Base-by-base conservation (phyloP, 2,888 invertebrate genomes). In the Agonopterix heracliana region DNA sequence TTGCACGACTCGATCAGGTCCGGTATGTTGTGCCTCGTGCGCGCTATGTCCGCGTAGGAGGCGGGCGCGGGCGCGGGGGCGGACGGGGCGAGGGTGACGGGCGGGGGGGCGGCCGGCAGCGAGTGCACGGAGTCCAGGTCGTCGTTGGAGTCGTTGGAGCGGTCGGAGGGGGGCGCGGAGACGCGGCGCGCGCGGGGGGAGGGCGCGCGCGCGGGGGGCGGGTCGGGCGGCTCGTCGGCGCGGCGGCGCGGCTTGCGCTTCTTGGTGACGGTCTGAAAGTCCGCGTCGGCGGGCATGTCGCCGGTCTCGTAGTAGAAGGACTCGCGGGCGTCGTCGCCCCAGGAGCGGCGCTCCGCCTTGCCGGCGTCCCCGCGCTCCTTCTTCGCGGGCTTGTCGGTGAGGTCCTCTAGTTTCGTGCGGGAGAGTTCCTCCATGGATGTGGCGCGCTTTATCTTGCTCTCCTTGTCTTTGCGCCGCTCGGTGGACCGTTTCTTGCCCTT, bases 71-170 rank as follows among this genome's bases (percentile, higher is more conserved):
- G 93, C 92, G 66, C 93, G 93, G n/a, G 93, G 5, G 3, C 26
- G 0, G 26, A 5, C 26, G 26, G 5, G 26, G 26, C 5, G 26
- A 7, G 5, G 92, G 74, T 93, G 77, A 49, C 76, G 76, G 68
- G 86, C 61, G 65, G 81, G 63, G 57, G 78, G 63, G 58, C 66
- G 56, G 61, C 43, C 26, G 95, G 95, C 68, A 95, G 88, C 60
- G 96, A 96, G 83, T 95, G 95, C 59, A 95, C 94, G 11, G 95
- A 95, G 72, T 96, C 96, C 67, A 93, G 90, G 79, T 94, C 94
- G 73, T 91, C 91, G 71, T 94, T 94, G 62, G 95, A 95, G 75
- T 95, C 95, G 72, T 89, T 90, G 55, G 94, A 94, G 80, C 95
- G 95, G 68, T 96, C 96, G 64, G 93, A 93, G 54, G 95, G 95